Conservation (phyloP, 2,113 vertebrate genomes). For the Larimichthys crocea region DNA sequence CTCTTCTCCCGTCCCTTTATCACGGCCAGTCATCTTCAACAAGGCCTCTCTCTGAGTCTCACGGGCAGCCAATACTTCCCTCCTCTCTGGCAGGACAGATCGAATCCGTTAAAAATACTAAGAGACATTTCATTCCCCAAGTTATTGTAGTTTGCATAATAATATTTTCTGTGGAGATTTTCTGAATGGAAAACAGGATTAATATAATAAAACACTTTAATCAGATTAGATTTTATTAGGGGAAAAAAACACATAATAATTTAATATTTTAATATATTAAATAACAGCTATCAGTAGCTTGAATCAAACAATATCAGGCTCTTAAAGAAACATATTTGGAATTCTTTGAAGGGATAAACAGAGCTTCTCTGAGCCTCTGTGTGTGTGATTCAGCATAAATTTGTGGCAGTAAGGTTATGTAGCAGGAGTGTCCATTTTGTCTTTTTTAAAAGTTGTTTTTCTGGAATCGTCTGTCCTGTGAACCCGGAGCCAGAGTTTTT, state of each 20-base stretch:
- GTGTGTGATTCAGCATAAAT: not conserved
- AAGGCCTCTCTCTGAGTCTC: constrained; percentile 1
- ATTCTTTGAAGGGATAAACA: not conserved
- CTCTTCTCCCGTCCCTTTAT: constrained; percentile 18
- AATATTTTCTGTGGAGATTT: not conserved
- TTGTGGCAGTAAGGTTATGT: not conserved
- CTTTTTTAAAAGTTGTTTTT: not conserved
- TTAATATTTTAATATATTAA: not conserved
- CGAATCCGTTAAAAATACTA: not conserved
- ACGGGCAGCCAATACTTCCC: constrained; percentile 15
- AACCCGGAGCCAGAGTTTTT: not conserved
- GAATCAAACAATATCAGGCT: not conserved
- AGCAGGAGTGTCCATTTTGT: not conserved
- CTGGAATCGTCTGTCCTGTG: not conserved
- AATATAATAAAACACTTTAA: not conserved
- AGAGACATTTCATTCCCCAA: constrained; percentile 18
- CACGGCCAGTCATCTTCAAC: constrained; percentile 21
- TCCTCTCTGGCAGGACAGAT: constrained; percentile 8
- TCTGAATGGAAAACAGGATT: not conserved
- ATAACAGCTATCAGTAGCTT: not conserved
- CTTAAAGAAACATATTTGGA: no score
- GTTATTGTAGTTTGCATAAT: not conserved
- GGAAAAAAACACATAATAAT: not conserved
- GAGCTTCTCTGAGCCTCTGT: not conserved
- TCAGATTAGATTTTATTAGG: not conserved